Base-by-base conservation (phyloP, 2,888 invertebrate genomes). In the Balanococcus diminutus region DNA sequence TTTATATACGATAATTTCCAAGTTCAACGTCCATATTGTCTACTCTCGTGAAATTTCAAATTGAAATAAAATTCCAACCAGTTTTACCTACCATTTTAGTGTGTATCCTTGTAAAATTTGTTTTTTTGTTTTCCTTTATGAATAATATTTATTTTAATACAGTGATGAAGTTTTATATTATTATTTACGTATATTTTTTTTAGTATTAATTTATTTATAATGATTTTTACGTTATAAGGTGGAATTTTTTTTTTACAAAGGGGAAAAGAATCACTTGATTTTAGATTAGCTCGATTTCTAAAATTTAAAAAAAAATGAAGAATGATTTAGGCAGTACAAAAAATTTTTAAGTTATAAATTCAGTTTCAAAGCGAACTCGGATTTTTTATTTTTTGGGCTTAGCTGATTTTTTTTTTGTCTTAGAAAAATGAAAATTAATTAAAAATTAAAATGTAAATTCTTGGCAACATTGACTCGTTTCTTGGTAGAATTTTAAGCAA, bases 21-120 rank as follows among this genome's bases (percentile, higher is more conserved):
- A n/a, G n/a, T n/a, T n/a, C 72, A 75, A 75, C 75, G 75, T 75
- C 75, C 75, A 75, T 61, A 61, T 61, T 72, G 25, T 32, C 75
- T 3, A 75, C 25, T 67, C 28, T 67, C 28, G 31, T 75, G 75
- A 75, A 75, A 61, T 36, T 36, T 36, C 8, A 25, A 61, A 61
- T 16, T 61, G 19, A n/a, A n/a, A n/a, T n/a, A n/a, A 75, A 75
- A 75, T 67, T 19, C 75, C 32, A 75, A 31, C 32, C 32, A 75
- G 32, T 32, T 75, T 75, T 32, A 75, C 75, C 75, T 32, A 75
- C 75, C 75, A 75, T 75, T 32, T 67, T 75, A 75, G 75, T 16
- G n/a, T 36, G 32, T 67, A 67, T 61, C 36, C 32, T 75, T 75
- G 75, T 75, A 75, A 32, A 75, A 75, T 75, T 75, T 28, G 4